Evolutionary conservation across 2,797 vertebrate genomes (phyloP), one percentile per base, ranked within the genome.

Genomic region (Emys orbicularis): DNA sequence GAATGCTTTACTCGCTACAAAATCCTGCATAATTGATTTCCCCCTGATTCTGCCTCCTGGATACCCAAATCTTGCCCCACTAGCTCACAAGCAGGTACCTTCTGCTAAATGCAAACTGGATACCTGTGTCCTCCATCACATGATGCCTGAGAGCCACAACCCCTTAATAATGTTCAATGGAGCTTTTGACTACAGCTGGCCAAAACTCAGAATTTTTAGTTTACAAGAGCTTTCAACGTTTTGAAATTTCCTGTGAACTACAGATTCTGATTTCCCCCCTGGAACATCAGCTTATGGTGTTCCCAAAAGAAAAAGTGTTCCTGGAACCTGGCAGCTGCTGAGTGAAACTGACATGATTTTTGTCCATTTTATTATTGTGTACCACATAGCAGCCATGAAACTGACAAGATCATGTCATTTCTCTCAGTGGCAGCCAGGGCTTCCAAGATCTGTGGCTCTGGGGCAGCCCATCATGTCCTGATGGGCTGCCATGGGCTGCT

Each of bases 1-100:
- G 1, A 93, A 79, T 87, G 85, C 89, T 95, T 94, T 94, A 89
- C 86, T 49, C 72, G 82, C 52, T 61, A 84, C 53, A 25, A n/a
- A 90, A 68, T 80, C 72, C 31, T 93, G 4, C 53, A 54, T 23
- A 87, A 72, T 77, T 87, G 76, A 90, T 90, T 89, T 65, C 61
- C 47, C 41, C 49, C 57, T 49, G 79, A 86, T 95, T 81, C 56
- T 57, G 61, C 82, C 91, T 90, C 89, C 68, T 89, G 27, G 16
- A 0, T 72, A 7, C 12, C 23, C 87, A 90, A 79, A 11, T 76
- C 25, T 25, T 83, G 79, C 25, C 91, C 84, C 41, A 18, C 0
- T 0, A 89, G 47, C 49, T 77, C 82, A 47, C 76, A 47, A 81
- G 23, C 8, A 44, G 56, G 19, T 88, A 37, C 87, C 41, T 68